Conservation (phyloP, 2,113 vertebrate species). For the Notechis scutatus region DNA sequence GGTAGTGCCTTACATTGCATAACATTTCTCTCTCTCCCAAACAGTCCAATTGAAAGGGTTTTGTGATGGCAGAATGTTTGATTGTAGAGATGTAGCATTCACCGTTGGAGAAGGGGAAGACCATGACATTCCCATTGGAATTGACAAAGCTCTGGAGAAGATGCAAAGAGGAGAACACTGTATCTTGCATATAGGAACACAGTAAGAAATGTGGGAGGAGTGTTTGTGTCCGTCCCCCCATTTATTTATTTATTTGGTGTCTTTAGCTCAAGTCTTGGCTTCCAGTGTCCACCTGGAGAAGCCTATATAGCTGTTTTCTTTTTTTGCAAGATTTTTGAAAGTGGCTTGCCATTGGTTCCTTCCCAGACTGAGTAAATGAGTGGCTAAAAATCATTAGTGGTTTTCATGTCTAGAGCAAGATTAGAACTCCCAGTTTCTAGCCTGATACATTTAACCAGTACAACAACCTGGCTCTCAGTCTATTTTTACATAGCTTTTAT, state of each 20-base stretch:
- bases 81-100: conserved; percentile 84
- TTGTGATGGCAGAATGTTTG: conserved; percentile 77
- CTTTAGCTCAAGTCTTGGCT: neutral
- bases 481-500: neutral
- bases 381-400: neutral
- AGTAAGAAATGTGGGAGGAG: conserved; percentile 68
- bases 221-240: neutral
- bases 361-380: neutral
- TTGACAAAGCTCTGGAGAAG: conserved; percentile 93
- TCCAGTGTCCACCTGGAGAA: neutral
- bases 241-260: neutral
- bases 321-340: neutral
- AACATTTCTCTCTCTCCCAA: neutral
- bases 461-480: neutral
- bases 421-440: neutral
- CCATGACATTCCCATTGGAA: conserved; percentile 86
- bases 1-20: neutral
- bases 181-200: conserved; percentile 81
- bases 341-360: neutral
- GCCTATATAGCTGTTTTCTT: neutral
- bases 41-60: conserved; percentile 88
- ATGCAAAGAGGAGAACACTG: conserved; percentile 95
- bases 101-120: conserved; percentile 88
- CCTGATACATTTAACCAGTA: neutral
- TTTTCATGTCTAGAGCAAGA: neutral